These are phyloP conservation scores for Aplodontia rufa DNA, from an alignment of 2,113 vertebrate genomes.

Conservation along the genomic window DNA sequence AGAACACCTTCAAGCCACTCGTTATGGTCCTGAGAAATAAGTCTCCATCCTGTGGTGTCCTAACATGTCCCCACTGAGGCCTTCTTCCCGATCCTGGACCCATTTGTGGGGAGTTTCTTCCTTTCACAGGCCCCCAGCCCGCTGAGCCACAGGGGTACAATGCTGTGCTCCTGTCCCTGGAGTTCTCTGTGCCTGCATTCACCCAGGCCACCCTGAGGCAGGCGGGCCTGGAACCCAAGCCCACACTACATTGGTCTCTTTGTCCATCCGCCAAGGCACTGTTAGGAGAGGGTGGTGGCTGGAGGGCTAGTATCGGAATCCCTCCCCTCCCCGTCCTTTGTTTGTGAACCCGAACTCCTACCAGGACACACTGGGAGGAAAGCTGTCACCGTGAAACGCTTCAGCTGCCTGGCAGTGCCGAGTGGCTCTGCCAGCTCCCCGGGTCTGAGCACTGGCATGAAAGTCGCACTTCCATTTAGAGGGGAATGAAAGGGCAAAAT, in stretches of 20 bases:
- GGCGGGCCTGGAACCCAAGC: background rate
- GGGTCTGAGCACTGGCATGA: slow-evolving; percentile 57
- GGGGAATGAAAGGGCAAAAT: slow-evolving; percentile 54
- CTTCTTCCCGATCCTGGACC: background rate
- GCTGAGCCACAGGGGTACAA: no score
- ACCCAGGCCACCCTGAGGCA: background rate
- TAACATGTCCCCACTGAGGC: background rate
- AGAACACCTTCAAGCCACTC: background rate
- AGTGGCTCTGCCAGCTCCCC: slow-evolving; percentile 51
- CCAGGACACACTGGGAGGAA: slow-evolving; percentile 62
- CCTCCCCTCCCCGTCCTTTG: slow-evolving; percentile 42
- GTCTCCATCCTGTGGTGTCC: background rate
- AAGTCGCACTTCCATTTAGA: slow-evolving; percentile 57
- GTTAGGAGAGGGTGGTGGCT: background rate
- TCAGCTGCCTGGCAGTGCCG: slow-evolving; percentile 28
- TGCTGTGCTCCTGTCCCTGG: background rate
- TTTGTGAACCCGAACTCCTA: slow-evolving; percentile 64
- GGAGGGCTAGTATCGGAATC: background rate
- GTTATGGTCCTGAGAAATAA: background rate
- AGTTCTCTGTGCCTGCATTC: background rate
- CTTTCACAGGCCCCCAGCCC: background rate
- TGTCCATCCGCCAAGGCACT: background rate
- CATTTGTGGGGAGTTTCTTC: background rate
- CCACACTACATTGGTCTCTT: background rate
- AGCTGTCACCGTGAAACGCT: slow-evolving; percentile 61